Evolutionary conservation across 1,140 invertebrate species (phyloP), one percentile per base, ranked within the genome.

Genomic region (Muscidifurax raptorellus): DNA sequence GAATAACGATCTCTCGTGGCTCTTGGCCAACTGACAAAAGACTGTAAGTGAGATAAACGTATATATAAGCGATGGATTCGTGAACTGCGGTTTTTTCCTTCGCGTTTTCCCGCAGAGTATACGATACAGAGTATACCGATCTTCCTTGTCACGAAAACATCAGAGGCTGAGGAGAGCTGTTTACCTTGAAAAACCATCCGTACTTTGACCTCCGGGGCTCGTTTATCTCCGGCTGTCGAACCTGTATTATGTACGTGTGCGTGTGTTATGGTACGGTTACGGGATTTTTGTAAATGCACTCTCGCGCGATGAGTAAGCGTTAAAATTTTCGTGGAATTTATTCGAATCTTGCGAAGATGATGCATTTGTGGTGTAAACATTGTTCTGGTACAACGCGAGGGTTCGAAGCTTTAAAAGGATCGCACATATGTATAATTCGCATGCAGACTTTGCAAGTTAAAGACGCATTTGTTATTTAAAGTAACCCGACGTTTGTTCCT

Each of bases 121-220:
- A n/a, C n/a, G n/a, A n/a, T n/a, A n/a, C 44, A n/a, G 22, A n/a
- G n/a, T n/a, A 59, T 59, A n/a, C n/a, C n/a, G 4, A 59, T 59
- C 22, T 59, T 59, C 6, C 7, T 59, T 6, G 52, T 22, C 15
- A 6, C 52, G 18, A 52, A 18, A 18, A 13, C 7, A 47, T 36
- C 27, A n/a, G 66, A n/a, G 12, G 12, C 10, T 4, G 80, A 84
- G 74, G 78, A 86, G 87, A 88, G 87, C 86, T 83, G 91, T 75
- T 91, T 82, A 86, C 91, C 91, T 92, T 92, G 92, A 92, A 87
- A 88, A 80, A 66, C 32, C 80, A 79, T 84, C 52, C 84, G 90
- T 89, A 91, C 90, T 88, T 88, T 89, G 88, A 92, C 90, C 91
- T 36, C 72, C 4, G n/a, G n/a, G n/a, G 67, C 28, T 27, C 27